phyloP scores from a whole-genome alignment of 2,113 vertebrate genomes.

The Xyliphius kryptos region DNA sequence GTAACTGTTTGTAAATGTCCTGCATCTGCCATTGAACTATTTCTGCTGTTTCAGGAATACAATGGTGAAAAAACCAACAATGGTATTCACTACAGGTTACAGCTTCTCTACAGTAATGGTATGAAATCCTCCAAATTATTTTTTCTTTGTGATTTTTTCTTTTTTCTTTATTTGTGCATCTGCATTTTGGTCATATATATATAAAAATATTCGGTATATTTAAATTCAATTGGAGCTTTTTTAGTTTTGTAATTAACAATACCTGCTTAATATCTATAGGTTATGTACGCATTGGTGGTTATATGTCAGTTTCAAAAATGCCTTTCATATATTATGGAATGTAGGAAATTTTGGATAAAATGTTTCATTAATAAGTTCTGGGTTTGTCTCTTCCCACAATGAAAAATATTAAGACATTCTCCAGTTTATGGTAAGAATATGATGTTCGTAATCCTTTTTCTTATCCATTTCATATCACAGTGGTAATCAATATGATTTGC shows the following conservation, averaged over 20 bases:
- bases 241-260: too few species aligned
- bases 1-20: background rate
- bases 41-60: slow-evolving; percentile 59
- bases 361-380: too few species aligned
- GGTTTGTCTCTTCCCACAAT: too few species aligned
- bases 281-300: too few species aligned
- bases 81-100: slow-evolving; percentile 88
- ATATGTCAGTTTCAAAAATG: too few species aligned
- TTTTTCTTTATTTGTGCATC: too few species aligned
- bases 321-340: too few species aligned
- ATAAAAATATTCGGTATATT: too few species aligned
- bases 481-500: background rate
- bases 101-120: slow-evolving; percentile 93
- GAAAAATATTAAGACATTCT: background rate
- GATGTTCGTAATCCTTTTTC: slow-evolving; percentile 31
- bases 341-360: too few species aligned
- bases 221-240: too few species aligned
- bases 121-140: slow-evolving; percentile 40
- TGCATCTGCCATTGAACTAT: background rate
- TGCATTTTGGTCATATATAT: too few species aligned
- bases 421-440: slow-evolving; percentile 38
- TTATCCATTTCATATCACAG: background rate
- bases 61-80: slow-evolving; percentile 91
- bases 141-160: background rate
- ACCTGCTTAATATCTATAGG: too few species aligned